phyloP scores from a whole-genome alignment of 30 jellyfish, hydroid and myxozoan species.

The Aurelia aurita complex sp. Pacific region DNA sequence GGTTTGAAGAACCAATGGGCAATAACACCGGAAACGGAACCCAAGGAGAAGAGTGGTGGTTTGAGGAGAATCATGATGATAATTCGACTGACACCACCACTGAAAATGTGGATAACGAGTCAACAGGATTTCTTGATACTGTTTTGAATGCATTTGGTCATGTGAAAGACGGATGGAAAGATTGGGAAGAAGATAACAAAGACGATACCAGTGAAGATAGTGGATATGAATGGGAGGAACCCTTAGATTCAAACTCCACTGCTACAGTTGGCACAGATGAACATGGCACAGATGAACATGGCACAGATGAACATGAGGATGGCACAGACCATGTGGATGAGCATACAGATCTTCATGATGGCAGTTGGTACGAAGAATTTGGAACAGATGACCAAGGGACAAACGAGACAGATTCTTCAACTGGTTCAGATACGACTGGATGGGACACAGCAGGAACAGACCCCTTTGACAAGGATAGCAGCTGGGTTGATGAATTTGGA shows the following conservation, averaged over 20 bases:
- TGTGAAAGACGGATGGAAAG: background rate
- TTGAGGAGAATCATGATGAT: too few relatives aligned
- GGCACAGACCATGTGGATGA: constrained; percentile 3
- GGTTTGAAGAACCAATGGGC: too few relatives aligned
- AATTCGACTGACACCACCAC: too few relatives aligned
- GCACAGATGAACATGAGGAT: background rate
- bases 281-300: background rate
- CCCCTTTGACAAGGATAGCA: too few relatives aligned
- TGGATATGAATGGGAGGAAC: background rate
- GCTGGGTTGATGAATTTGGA: background rate
- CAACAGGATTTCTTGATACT: background rate
- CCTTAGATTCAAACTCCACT: background rate
- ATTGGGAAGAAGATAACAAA: constrained; percentile 20
- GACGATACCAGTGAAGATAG: background rate
- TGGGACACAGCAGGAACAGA: too few relatives aligned
- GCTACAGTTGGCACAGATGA: background rate
- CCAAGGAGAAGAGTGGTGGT: too few relatives aligned
- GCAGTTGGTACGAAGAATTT: background rate
- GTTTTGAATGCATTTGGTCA: background rate
- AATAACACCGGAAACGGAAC: too few relatives aligned
- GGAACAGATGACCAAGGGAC: background rate
- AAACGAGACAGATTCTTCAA: background rate
- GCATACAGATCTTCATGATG: background rate
- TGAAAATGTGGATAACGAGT: background rate
- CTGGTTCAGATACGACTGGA: background rate